A percentile compares a stretch with the other conserved stretches of the same genome.
Conservation (phyloP, 2,888 invertebrate species). For the Metacarcinus magister region DNA sequence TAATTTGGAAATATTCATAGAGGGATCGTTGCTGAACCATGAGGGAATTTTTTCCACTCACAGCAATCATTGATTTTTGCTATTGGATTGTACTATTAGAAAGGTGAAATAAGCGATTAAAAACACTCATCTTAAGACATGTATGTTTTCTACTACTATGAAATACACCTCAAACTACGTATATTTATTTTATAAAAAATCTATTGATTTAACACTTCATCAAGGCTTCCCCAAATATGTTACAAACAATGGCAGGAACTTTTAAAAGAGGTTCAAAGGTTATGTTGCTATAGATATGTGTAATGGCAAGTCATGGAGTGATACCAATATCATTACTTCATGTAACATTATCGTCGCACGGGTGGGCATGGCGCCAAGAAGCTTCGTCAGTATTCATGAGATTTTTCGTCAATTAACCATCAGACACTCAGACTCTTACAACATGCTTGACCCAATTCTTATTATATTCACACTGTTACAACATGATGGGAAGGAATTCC, state of each 20-base stretch:
- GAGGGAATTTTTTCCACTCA: neutral
- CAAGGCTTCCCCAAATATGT: neutral
- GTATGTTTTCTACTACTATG: neutral
- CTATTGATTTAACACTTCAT: neutral
- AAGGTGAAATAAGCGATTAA: neutral
- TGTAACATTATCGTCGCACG: neutral
- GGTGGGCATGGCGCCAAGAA: neutral
- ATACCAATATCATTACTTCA: neutral
- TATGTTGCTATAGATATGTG: neutral
- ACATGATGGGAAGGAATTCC: too few relatives aligned
- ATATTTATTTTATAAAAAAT: neutral
- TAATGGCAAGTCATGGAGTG: neutral
- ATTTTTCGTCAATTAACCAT: too few relatives aligned
- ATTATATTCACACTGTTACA: too few relatives aligned
- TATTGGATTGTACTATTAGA: neutral
- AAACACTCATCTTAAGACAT: neutral
- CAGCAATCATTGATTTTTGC: neutral
- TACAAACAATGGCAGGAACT: neutral
- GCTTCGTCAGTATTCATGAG: neutral
- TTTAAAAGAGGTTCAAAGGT: neutral
- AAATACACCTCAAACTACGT: neutral
- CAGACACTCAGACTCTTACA: too few relatives aligned
- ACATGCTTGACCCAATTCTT: too few relatives aligned
- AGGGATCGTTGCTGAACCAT: neutral
- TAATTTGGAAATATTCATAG: neutral